A percentile compares a stretch with the other conserved stretches of the same genome.
phyloP scores from a whole-genome alignment of 2,797 vertebrate genomes.

The Anabas testudineus region DNA sequence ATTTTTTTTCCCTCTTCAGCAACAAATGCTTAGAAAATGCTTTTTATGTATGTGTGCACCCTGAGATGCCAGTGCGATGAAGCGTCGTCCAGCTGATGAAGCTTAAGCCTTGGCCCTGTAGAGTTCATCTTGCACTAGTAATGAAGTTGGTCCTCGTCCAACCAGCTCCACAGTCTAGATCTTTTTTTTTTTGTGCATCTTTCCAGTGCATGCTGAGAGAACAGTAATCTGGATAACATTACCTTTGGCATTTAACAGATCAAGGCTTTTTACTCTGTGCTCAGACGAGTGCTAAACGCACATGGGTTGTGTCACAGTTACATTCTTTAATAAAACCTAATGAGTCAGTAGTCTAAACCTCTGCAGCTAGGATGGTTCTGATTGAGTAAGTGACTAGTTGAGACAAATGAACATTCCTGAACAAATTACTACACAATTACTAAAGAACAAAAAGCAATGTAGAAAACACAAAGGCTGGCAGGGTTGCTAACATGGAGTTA shows the following conservation, averaged over 20 bases:
- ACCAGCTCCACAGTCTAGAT: slow-evolving; percentile 21
- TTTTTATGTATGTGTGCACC: slow-evolving; percentile 4
- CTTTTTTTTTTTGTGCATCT: slow-evolving; percentile 44
- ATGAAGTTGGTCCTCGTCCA: slow-evolving; percentile 21
- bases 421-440: not conserved
- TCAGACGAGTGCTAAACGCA: slow-evolving; percentile 45
- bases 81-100: slow-evolving; percentile 8
- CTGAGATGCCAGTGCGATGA: slow-evolving; percentile 30
- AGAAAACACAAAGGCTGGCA: not conserved
- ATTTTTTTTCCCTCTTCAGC: not conserved
- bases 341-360: slow-evolving; percentile 18
- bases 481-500: not conserved
- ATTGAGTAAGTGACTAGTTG: slow-evolving; percentile 4
- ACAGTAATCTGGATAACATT: slow-evolving; percentile 42
- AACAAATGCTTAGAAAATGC: slow-evolving; percentile 1
- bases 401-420: slow-evolving; percentile 5
- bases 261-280: slow-evolving; percentile 31
- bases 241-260: slow-evolving; percentile 59
- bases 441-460: slow-evolving; percentile 1
- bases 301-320: slow-evolving; percentile 22
- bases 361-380: not conserved
- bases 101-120: slow-evolving; percentile 12
- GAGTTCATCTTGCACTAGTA: slow-evolving; percentile 35
- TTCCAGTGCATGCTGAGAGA: slow-evolving; percentile 31
- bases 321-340: slow-evolving; percentile 27